Evolutionary conservation across 1,140 invertebrate species (phyloP).

Genomic region (Andrena cerasifolii): DNA sequence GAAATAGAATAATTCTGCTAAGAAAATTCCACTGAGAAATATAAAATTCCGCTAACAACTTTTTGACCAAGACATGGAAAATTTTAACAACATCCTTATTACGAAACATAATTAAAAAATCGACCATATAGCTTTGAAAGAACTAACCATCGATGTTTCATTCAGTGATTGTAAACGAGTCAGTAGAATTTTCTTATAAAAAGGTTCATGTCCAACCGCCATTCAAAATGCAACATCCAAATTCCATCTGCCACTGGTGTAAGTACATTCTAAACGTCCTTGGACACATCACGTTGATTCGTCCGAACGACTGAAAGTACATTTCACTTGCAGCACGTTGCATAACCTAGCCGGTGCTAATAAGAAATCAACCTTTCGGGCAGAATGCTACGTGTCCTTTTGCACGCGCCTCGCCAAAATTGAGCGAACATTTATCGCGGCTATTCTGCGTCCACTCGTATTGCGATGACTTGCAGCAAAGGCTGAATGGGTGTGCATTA

Average conservation of each 20-base stretch:
- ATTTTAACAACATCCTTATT: too few species aligned
- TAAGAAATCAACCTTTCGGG: constrained; percentile 13
- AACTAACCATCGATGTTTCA: too few species aligned
- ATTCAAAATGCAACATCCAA: neutral
- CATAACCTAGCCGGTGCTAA: constrained; percentile 19
- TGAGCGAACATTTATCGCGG: accelerated
- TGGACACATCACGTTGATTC: constrained; percentile 20
- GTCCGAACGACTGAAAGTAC: constrained; percentile 65
- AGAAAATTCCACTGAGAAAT: too few species aligned
- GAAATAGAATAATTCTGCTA: too few species aligned
- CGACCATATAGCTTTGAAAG: too few species aligned
- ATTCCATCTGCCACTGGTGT: neutral
- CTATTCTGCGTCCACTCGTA: neutral
- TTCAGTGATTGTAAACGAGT: too few species aligned
- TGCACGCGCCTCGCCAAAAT: neutral
- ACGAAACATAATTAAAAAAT: too few species aligned
- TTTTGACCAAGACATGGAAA: too few species aligned
- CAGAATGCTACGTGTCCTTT: neutral
- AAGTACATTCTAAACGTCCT: constrained; percentile 12
- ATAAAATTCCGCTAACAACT: too few species aligned
- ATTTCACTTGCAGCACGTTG: constrained; percentile 63
- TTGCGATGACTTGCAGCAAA: neutral
- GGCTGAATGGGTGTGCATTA: neutral
- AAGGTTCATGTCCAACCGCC: too few species aligned
- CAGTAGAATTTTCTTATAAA: too few species aligned